phyloP scores from a whole-genome alignment of 1,140 invertebrate genomes.

The Meloidogyne chitwoodi region DNA sequence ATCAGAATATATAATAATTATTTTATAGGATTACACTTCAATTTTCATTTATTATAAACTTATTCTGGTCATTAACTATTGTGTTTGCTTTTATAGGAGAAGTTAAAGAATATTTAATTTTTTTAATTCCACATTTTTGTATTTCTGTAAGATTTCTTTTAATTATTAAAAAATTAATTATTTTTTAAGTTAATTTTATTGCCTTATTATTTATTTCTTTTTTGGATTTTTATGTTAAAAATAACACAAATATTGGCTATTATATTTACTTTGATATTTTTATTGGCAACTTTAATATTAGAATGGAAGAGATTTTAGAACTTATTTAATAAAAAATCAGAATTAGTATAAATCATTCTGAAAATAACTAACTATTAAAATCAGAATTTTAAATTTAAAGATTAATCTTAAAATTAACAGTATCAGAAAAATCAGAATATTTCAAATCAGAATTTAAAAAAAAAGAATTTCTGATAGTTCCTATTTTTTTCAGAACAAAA shows the following conservation, averaged over 20 bases:
- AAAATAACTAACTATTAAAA: not conserved
- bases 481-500: too few relatives aligned
- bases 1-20: not conserved
- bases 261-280: not conserved
- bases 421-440: too few relatives aligned
- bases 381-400: not conserved
- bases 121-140: slow-evolving; percentile 12
- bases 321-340: not conserved
- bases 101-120: not conserved
- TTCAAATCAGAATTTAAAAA: too few relatives aligned
- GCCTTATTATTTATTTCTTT: not conserved
- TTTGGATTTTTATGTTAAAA: not conserved
- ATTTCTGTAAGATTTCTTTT: slow-evolving; percentile 1
- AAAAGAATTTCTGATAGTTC: too few relatives aligned
- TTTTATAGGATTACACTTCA: not conserved
- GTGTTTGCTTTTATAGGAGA: not conserved
- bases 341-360: not conserved
- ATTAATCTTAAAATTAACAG: too few relatives aligned
- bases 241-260: not conserved
- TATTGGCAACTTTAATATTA: not conserved
- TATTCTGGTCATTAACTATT: slow-evolving; percentile 4
- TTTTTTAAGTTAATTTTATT: not conserved
- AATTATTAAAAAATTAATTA: not conserved
- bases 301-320: not conserved
- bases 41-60: not conserved